Evolutionary conservation across 2,888 invertebrate species (phyloP).

Genomic region (Pristionchus entomophagus): DNA sequence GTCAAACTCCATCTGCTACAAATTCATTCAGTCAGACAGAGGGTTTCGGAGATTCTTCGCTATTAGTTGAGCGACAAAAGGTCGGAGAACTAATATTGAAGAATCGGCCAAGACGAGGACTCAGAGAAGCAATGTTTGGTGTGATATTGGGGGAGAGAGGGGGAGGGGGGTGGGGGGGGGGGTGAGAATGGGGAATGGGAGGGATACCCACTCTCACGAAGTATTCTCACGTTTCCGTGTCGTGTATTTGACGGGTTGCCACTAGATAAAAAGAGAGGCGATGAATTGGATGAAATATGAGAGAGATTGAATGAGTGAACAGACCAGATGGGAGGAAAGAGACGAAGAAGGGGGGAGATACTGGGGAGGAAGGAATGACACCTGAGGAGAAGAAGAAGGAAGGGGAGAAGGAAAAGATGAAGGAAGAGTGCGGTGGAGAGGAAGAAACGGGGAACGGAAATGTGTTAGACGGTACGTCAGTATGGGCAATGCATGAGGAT

Average conservation of each 20-base stretch:
- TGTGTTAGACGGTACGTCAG: neutral
- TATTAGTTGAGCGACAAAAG: too few relatives aligned
- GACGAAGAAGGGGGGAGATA: neutral
- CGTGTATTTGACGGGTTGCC: neutral
- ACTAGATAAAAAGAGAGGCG: neutral
- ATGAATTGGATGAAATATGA: neutral
- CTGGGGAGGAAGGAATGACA: neutral
- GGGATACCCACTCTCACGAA: too few relatives aligned
- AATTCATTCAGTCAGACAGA: too few relatives aligned
- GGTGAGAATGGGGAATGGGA: too few relatives aligned
- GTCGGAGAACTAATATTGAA: too few relatives aligned
- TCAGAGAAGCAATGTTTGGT: too few relatives aligned
- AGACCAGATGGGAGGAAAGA: neutral
- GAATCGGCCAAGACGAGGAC: too few relatives aligned
- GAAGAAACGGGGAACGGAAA: neutral
- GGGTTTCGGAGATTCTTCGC: too few relatives aligned
- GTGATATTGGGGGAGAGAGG: too few relatives aligned
- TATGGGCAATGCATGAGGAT: neutral
- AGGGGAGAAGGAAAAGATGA: neutral
- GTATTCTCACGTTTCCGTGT: neutral
- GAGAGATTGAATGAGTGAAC: conserved; percentile 34
- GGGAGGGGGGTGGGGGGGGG: too few relatives aligned
- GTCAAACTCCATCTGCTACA: too few relatives aligned
- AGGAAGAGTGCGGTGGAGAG: neutral
- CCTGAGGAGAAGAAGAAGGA: neutral